Evolutionary conservation across 92 coral and sea anemone species (phyloP).

Genomic region (Scolanthus callimorphus): DNA sequence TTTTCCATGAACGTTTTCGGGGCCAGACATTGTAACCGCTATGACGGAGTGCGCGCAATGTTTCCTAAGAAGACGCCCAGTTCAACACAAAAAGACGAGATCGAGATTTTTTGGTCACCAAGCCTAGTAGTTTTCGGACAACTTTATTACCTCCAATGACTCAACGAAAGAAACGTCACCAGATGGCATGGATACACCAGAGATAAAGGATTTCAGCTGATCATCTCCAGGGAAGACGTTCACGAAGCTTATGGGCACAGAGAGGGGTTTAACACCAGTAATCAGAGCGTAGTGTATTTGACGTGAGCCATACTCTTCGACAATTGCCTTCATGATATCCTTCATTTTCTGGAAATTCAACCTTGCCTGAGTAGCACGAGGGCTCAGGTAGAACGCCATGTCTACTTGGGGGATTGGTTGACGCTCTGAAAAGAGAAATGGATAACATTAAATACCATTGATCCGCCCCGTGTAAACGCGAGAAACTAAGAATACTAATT

Average conservation of each 20-base stretch:
- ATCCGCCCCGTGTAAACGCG: too few relatives aligned
- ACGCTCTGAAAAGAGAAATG: constrained; percentile 26
- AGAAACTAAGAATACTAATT: too few relatives aligned
- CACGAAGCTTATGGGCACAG: constrained; percentile 13
- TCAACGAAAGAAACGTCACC: constrained; percentile 35
- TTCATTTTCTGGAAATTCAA: constrained; percentile 54
- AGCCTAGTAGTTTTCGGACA: too few relatives aligned
- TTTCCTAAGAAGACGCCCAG: too few relatives aligned
- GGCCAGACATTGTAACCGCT: too few relatives aligned
- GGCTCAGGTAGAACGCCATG: constrained; percentile 50
- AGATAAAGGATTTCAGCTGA: constrained; percentile 14
- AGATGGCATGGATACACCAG: not conserved
- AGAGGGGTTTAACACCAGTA: constrained; percentile 30
- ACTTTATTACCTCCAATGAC: constrained; percentile 28
- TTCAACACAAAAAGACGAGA: too few relatives aligned
- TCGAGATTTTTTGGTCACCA: too few relatives aligned
- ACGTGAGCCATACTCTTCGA: constrained; percentile 38
- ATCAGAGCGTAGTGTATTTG: constrained; percentile 41
- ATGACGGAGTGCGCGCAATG: too few relatives aligned
- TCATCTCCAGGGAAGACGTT: constrained; percentile 17
- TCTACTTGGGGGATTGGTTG: constrained; percentile 34
- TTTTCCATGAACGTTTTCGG: too few relatives aligned
- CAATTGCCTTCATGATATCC: constrained; percentile 31
- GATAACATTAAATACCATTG: too few relatives aligned
- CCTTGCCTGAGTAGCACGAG: constrained; percentile 26